Evolutionary conservation across 2,888 invertebrate species (phyloP).

Genomic region (Pocota personata): DNA sequence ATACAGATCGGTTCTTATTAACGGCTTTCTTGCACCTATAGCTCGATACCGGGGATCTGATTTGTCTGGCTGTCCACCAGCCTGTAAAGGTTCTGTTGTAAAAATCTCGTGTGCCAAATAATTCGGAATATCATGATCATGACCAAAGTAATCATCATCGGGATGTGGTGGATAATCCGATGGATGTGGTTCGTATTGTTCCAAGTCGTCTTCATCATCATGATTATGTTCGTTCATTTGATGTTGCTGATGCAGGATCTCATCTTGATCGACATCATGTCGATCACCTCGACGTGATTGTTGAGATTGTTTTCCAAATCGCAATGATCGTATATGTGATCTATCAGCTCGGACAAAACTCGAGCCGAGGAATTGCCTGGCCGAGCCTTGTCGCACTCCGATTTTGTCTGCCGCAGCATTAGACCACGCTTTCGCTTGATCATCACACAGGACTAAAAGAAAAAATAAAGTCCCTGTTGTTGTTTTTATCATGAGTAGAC

Average conservation of each 20-base stretch:
- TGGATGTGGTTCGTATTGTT: slow-evolving; percentile 76
- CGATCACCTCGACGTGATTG: slow-evolving; percentile 70
- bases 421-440: slow-evolving; percentile 17
- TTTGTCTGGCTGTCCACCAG: slow-evolving; percentile 39
- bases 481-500: background rate
- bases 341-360: slow-evolving; percentile 78
- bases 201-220: slow-evolving; percentile 76
- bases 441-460: slow-evolving; percentile 31
- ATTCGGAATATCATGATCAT: slow-evolving; percentile 76
- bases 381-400: slow-evolving; percentile 77
- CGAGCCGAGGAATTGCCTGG: slow-evolving; percentile 85
- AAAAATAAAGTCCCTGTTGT: background rate
- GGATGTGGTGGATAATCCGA: slow-evolving; percentile 79
- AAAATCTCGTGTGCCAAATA: slow-evolving; percentile 75
- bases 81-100: slow-evolving; percentile 78
- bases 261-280: slow-evolving; percentile 57
- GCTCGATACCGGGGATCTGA: slow-evolving; percentile 76
- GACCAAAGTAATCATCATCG: slow-evolving; percentile 76
- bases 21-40: slow-evolving; percentile 78
- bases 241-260: slow-evolving; percentile 61
- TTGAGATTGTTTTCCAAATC: slow-evolving; percentile 65
- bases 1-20: slow-evolving; percentile 79
- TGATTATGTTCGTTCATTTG: slow-evolving; percentile 68
- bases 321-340: slow-evolving; percentile 52
- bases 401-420: slow-evolving; percentile 32